Evolutionary conservation across 2,113 vertebrate genomes (phyloP), one percentile per base, ranked within the genome.

Genomic region (Maylandia zebra): DNA sequence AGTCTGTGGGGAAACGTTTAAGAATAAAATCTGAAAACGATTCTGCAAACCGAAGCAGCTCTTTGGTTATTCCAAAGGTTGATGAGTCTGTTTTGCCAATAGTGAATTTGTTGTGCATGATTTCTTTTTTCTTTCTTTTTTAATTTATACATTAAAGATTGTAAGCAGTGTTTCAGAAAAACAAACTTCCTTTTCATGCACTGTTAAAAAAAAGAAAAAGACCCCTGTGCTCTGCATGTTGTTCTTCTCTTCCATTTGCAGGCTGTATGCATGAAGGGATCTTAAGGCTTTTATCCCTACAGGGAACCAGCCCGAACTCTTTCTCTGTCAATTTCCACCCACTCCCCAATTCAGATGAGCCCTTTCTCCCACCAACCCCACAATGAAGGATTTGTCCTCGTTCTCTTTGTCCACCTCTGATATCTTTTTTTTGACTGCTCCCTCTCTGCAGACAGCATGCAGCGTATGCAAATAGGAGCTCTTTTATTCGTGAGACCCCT

Each of bases 251-350:
- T 93, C 90, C 89, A 95, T 95, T 94, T 96, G 91, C 94, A 95
- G 92, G 86, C 93, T 94, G 90, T 93, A 90, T 94, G 92, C 87
- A 92, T 89, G 90, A 93, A 93, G 91, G 86, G 92, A 93, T 95
- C 93, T 90, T 84, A 66, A 92, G 91, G 95, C 95, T 96, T 96
- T 96, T 94, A 96, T 96, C 95, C 92, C 95, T 84, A 84, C 93
- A 84, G 95, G 95, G 94, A 95, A 93, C 94, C 95, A 88, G 91
- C 90, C 85, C 88, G 32, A 93, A 96, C 93, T 95, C 94, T 96
- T 96, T 96, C 95, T 95, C 95, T 95, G 93, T 95, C 94, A 95
- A 96, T 96, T 96, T 95, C 95, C 95, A 94, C 95, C 94, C 94
- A 95, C 94, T 96, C 94, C 94, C 94, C 93, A 93, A 95, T 96